Conservation (phyloP, 2,113 vertebrate genomes). For the Lophura nycthemera region DNA sequence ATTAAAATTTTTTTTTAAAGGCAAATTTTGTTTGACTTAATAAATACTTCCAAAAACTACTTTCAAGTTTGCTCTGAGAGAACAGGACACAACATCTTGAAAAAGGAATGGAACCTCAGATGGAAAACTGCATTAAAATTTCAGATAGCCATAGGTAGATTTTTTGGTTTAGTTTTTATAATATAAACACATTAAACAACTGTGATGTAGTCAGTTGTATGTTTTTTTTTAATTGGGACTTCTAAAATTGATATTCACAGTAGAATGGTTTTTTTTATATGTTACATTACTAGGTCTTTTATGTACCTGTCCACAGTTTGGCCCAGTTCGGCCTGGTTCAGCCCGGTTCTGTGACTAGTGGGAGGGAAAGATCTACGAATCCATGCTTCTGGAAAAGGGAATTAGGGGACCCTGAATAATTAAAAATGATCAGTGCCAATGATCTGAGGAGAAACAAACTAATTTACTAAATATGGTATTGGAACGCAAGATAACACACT, state of each 20-base stretch:
- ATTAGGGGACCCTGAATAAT: no score
- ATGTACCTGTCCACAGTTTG: neutral
- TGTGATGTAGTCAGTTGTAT: neutral
- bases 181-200: neutral
- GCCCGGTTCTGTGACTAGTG: no score
- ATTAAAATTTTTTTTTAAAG: neutral
- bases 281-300: constrained; percentile 31
- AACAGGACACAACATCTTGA: neutral
- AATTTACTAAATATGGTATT: no score
- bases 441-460: no score
- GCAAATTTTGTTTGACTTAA: neutral
- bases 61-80: neutral
- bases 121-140: neutral
- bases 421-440: no score
- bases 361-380: no score
- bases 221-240: constrained; percentile 5
- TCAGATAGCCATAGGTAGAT: neutral
- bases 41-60: neutral
- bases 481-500: no score
- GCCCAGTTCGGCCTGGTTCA: no score
- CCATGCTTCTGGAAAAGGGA: no score
- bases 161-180: neutral
- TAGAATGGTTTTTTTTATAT: neutral
- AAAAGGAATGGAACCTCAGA: neutral
- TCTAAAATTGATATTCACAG: neutral